A percentile compares a stretch with the other conserved stretches of the same genome.
Evolutionary conservation across 2,797 vertebrate genomes (phyloP).

Genomic region (Liparis tanakae): DNA sequence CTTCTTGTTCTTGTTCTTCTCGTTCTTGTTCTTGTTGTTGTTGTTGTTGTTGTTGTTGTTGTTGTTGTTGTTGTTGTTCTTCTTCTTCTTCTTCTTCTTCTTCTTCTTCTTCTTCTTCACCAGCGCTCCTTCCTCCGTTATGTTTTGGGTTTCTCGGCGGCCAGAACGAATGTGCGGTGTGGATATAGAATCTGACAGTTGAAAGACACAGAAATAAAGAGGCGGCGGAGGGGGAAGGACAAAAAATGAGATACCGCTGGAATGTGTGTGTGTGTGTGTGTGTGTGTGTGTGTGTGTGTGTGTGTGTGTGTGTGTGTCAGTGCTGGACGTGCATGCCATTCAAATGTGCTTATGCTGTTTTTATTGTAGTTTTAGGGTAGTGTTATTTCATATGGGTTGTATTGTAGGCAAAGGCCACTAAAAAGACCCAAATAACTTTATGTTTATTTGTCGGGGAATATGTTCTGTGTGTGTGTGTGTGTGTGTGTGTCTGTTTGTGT

Average conservation of each 20-base stretch:
- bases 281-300: background rate
- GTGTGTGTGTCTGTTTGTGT: too few relatives aligned
- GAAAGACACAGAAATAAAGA: slow-evolving; percentile 1
- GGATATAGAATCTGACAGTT: slow-evolving; percentile 8
- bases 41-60: too few relatives aligned
- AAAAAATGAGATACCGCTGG: background rate
- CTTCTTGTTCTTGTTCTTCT: too few relatives aligned
- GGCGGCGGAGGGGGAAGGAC: background rate
- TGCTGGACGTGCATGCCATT: background rate
- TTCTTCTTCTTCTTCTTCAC: slow-evolving; percentile 23
- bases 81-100: too few relatives aligned
- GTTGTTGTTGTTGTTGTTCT: too few relatives aligned
- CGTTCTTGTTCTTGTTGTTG: too few relatives aligned
- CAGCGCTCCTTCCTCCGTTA: slow-evolving; percentile 8
- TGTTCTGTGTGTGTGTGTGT: background rate
- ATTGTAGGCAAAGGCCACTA: background rate
- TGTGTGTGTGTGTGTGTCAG: background rate
- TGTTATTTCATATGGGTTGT: background rate
- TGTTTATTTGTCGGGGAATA: background rate
- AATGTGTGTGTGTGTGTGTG: background rate
- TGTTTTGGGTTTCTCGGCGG: slow-evolving; percentile 18
- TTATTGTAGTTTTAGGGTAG: background rate
- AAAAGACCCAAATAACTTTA: background rate
- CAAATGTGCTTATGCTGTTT: background rate
- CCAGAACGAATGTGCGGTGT: background rate